Conservation (phyloP, 1,140 invertebrate species). For the Lepidurus couesii region DNA sequence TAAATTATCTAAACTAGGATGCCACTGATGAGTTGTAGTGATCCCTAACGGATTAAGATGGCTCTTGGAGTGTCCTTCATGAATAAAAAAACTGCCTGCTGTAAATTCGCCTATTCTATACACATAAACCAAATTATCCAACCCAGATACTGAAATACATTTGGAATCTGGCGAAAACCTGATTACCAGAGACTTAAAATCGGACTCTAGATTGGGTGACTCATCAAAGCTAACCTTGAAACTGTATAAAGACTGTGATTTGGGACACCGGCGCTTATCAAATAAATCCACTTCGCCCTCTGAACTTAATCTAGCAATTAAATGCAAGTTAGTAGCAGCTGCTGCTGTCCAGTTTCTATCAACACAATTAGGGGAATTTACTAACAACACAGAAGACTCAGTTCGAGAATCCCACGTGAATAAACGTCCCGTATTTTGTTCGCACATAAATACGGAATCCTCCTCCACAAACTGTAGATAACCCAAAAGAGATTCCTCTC, state of each 20-base stretch:
- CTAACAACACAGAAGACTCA: neutral
- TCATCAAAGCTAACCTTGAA: neutral
- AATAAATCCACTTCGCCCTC: neutral
- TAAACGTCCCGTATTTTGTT: neutral
- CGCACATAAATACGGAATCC: neutral
- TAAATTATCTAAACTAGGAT: constrained; percentile 16
- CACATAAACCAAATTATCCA: constrained; percentile 25
- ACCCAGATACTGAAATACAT: constrained; percentile 13
- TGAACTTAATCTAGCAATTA: neutral
- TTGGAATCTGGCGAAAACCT: neutral
- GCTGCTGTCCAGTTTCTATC: neutral
- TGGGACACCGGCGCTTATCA: neutral
- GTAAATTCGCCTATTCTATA: neutral
- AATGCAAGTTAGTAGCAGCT: neutral
- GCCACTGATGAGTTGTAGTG: constrained; percentile 19
- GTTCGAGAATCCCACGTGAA: neutral
- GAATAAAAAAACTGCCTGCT: neutral
- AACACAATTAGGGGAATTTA: neutral
- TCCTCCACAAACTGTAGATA: neutral
- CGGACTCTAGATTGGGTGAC: neutral
- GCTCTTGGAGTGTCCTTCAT: constrained; percentile 24
- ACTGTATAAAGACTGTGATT: neutral
- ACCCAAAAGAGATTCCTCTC: neutral
- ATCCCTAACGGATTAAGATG: neutral
- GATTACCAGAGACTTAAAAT: neutral